Evolutionary conservation across 2,113 vertebrate species (phyloP), one percentile per base, ranked within the genome.

Genomic region (Bubo scandiacus): DNA sequence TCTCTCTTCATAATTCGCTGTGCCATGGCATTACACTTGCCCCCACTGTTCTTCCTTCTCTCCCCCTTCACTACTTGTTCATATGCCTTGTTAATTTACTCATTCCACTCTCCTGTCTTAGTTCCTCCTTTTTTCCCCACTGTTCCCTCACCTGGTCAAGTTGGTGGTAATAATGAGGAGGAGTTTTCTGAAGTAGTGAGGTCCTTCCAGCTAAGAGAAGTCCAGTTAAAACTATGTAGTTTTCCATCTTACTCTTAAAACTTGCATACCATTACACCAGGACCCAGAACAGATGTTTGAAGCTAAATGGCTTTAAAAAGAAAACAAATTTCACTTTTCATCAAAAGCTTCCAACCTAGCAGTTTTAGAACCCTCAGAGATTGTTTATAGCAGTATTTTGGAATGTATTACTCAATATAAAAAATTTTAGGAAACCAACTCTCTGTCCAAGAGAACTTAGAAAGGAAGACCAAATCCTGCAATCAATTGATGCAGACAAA

Each of bases 401-500:
- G 61, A 89, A 86, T 52, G 59, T 57, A 72, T 65, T 91, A 55
- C 16, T 10, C 43, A 38, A 55, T 59, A 73, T 38, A 86, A 89
- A 89, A 94, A 80, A 65, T 73, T 12, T 5, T 42, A 75, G 78
- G 61, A 95, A 92, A 74, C 62, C 34, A 93, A 61, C 30, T 67
- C 14, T 51, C 36, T 82, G 22, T 68, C 66, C 82, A 78, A 75
- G 77, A 67, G 58, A 89, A 89, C 86, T 96, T 96, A 84, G 55
- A 91, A 91, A 87, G 54, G 49, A 91, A 91, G 65, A 81, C 15
- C 68, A 92, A 96, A 95, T 97, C 91, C 88, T 94, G 68, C 88
- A 97, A 95, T 93, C 88, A 96, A 84, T 52, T 92, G 78, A 96
- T 96, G 81, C 66, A 85, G 89, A 74, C 75, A 96, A 92, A 92